Percentiles rank a stretch among this genome's conserved stretches.
Evolutionary conservation across 2,888 invertebrate genomes (phyloP).

Genomic region (Amitus sp.): DNA sequence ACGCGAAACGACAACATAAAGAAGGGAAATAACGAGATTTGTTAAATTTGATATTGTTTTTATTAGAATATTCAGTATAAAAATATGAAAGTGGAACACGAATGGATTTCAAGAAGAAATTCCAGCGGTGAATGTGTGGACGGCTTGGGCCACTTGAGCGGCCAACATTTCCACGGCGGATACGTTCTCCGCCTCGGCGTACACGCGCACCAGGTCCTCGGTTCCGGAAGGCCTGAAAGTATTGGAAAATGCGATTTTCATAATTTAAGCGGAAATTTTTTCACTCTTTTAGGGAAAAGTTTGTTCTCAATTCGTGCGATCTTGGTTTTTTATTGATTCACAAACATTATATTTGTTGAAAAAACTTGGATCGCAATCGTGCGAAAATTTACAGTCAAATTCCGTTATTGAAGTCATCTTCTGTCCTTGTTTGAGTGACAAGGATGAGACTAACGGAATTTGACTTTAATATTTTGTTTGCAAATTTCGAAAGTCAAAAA

Average conservation of each 20-base stretch:
- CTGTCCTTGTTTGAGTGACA: no score
- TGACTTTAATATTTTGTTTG: no score
- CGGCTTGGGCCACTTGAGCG: slow-evolving; percentile 78
- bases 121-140: slow-evolving; percentile 83
- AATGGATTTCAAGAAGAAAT: slow-evolving; percentile 43
- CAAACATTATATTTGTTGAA: no score
- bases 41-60: neutral
- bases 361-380: no score
- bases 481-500: no score
- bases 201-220: slow-evolving; percentile 95
- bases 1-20: slow-evolving; percentile 39
- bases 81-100: slow-evolving; percentile 4
- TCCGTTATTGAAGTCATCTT: no score
- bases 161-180: slow-evolving; percentile 77
- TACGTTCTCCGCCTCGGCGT: slow-evolving; percentile 90
- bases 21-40: neutral
- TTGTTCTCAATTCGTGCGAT: no score
- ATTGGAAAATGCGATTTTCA: slow-evolving; percentile 14
- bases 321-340: no score
- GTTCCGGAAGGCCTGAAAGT: slow-evolving; percentile 97
- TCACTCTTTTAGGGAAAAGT: no score
- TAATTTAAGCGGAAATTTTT: no score
- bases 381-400: no score
- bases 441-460: no score
- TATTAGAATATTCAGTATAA: slow-evolving; percentile 8